Base-by-base conservation (phyloP, 2,888 invertebrate species). In the Podotricha telesiphe region DNA sequence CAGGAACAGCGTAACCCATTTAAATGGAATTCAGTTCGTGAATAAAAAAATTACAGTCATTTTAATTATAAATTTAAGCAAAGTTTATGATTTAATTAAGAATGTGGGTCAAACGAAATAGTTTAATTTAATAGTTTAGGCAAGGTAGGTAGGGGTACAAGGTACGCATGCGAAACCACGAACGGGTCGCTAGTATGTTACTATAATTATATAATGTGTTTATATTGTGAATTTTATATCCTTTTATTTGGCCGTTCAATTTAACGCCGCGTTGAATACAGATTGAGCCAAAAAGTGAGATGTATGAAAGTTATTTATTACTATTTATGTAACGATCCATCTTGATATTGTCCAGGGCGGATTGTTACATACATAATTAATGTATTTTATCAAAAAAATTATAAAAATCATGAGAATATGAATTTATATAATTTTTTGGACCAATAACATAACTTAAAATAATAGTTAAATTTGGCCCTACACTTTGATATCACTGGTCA, bases 281-380 rank as follows among this genome's bases (percentile, higher is more conserved):
- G 45, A 59, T 42, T 59, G 59, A 17, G 22, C 11, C 22, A 59
- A 59, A 59, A 59, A 59, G 45, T 45, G 59, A 59, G 59, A 59
- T 22, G 45, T 22, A 45, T 22, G 42, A 22, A 45, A 42, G 58
- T 58, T 58, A 58, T 45, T 59, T 59, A 59, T 59, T 28, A 55
- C 34, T 55, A 55, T 55, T 55, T 34, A 37, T 55, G 34, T 34
- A 55, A 34, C 51, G 51, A 53, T 34, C 55, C 34, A 53, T 53
- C 34, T 53, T 34, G 53, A 34, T 53, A 34, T 28, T 53, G 51
- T 8, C n/a, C 15, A 10, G 1, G 53, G 53, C 4, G 10, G 28
- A 1, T 1, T 34, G n/a, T 17, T 28, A 34, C 11, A 17, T 53
- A 10, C 11, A 53, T n/a, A 28, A 53, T 53, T 53, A 11, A 17